Evolutionary conservation across 1,140 invertebrate genomes (phyloP), one percentile per base, ranked within the genome.

Genomic region (Leptonema lineaticorne): DNA sequence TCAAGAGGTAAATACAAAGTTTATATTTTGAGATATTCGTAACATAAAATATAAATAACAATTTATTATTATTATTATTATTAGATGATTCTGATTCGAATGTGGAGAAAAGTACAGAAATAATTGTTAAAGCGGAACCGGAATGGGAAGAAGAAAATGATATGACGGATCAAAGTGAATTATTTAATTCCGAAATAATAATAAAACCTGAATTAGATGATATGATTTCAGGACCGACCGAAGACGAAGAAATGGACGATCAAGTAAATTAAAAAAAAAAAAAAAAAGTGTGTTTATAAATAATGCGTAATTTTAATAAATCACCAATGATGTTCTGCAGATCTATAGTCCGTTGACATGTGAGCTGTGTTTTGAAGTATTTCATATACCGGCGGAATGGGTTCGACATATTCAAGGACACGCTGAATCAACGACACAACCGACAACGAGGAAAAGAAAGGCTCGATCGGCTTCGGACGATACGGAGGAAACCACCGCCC

Each of bases 301-400:
- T n/a, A n/a, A n/a, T n/a, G n/a, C 11, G 5, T 33, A 6, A 5
- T 33, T 33, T 6, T 33, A 33, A 33, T 33, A 33, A 33, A 33
- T 33, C 30, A 33, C 30, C 30, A 11, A 33, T 33, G 30, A 33
- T 11, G 5, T 48, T 27, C 71, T 69, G 27, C 75, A 83, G 81
- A 72, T 80, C 56, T 91, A 90, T 74, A 89, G 89, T 20, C 89
- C 90, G 33, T 78, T 93, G 60, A 89, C 89, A 2, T 93, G 91
- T 76, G 91, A 93, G 78, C 84, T 92, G 75, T 93, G 91, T 76
- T 89, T 90, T 76, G 89, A 92, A 84, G 90, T 90, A 14, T 93
- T 92, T 76, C 89, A 88, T 59, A 84, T 91, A 74, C 91, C 91
- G 62, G 90, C 88, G 11, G 89, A 90, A 69, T 90, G 91, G 88